Base-by-base conservation (phyloP, 2,888 invertebrate species). In the Limnephilus lunatus region DNA sequence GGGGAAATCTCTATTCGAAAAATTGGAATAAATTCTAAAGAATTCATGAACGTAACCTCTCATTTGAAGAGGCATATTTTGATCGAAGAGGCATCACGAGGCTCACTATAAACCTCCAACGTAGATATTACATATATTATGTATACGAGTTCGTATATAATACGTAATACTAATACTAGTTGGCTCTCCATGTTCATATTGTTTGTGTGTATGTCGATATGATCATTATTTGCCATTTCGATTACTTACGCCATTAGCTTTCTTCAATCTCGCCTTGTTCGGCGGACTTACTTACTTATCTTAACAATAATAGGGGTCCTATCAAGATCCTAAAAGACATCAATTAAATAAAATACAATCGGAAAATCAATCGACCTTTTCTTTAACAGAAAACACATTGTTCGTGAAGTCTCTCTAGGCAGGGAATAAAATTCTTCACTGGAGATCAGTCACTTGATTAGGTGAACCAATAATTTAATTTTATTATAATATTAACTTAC, bases 301-400 rank as follows among this genome's bases (percentile, higher is more conserved):
- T 82, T 82, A 82, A 82, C 31, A 31, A 48, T 48, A 82, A 82
- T 82, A 32, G 82, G 82, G 82, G 82, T 25, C 32, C 32, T 32
- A 82, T 82, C 82, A 2, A 31, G 82, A 82, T 82, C 82, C 31
- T 31, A 81, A 14, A 81, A 82, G 31, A 82, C 82, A 82, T 82
- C 82, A 31, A 82, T 82, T 82, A 82, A 82, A 82, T 68, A 68
- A n/a, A n/a, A 68, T 68, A 68, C 68, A 25, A 68, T 25, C 25
- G 68, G 25, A 68, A 68, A 68, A n/a, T 68, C 68, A 68, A 68
- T 68, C 68, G 68, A 68, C 68, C 68, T n/a, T n/a, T n/a, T 68
- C 25, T 2, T 68, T 9, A 68, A 1, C 25, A n/a, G 25, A 68
- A 68, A 68, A 68, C n/a, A 68, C 25, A 68, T 68, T 68, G 68